These are phyloP conservation scores for Anas acuta DNA, from an alignment of 2,797 vertebrate species.

Conservation along the genomic window DNA sequence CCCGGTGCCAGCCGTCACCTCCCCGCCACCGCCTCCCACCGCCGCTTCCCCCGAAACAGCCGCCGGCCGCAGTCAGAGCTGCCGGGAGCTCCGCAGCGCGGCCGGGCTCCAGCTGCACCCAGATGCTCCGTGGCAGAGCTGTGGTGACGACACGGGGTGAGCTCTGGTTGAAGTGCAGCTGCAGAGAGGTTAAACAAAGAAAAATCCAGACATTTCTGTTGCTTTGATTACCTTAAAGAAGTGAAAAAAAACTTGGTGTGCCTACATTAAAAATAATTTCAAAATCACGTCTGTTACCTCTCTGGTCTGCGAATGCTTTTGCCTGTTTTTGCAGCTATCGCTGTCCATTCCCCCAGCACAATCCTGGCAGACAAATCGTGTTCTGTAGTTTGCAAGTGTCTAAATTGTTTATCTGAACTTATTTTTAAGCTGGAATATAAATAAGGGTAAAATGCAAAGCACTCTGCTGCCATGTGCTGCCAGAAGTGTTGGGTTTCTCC, in stretches of 20 bases:
- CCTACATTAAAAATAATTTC: background rate
- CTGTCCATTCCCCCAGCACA: background rate
- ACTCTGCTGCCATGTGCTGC: background rate
- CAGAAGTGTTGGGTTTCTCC: background rate
- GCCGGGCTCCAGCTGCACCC: no score
- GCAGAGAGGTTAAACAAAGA: background rate
- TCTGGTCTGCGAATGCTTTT: accelerated
- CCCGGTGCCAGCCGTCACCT: background rate
- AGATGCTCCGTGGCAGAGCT: background rate
- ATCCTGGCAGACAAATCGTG: background rate
- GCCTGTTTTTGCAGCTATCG: background rate
- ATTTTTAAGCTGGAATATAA: background rate
- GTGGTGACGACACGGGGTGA: no score
- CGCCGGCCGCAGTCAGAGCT: background rate
- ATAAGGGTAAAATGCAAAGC: background rate
- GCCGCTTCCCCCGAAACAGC: background rate
- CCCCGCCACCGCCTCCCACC: background rate
- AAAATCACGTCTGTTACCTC: no score
- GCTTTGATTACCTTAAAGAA: background rate
- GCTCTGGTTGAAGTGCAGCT: background rate
- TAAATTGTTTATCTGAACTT: background rate
- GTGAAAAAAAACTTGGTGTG: background rate
- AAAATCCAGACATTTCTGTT: background rate
- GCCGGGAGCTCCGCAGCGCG: no score
- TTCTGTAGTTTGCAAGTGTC: no score